A percentile compares a stretch with the other conserved stretches of the same genome.
Conservation (phyloP, 2,113 vertebrate genomes). For the Porphyrio hochstetteri region DNA sequence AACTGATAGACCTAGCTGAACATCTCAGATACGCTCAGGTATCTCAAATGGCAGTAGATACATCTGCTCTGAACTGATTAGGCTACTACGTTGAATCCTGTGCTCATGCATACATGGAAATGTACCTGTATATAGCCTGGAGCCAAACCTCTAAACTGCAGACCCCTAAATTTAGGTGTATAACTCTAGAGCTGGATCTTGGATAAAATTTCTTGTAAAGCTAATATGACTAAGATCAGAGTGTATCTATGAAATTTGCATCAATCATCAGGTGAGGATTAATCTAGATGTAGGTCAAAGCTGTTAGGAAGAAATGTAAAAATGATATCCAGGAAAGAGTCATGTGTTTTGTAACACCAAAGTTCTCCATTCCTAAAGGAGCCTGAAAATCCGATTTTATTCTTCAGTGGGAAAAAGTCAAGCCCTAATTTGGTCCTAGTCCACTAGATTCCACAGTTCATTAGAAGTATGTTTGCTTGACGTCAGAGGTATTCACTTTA, state of each 20-base stretch:
- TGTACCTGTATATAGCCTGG: neutral
- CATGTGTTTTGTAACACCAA: neutral
- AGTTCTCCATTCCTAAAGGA: neutral
- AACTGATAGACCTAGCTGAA: neutral
- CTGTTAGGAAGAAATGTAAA: neutral
- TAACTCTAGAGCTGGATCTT: neutral
- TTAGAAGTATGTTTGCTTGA: neutral
- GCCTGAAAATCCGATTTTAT: conserved; percentile 21
- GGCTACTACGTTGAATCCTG: neutral
- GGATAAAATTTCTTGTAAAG: neutral
- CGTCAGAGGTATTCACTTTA: neutral
- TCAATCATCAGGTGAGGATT: neutral
- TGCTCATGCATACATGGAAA: rapidly evolving
- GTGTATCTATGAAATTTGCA: neutral
- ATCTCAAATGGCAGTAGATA: neutral
- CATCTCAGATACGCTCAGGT: neutral
- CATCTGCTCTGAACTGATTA: rapidly evolving
- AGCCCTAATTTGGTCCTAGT: neutral
- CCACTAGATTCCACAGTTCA: neutral
- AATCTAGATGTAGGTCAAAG: neutral
- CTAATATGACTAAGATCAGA: neutral
- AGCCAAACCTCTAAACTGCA: neutral
- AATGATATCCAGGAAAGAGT: neutral
- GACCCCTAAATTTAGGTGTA: neutral
- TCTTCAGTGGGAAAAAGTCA: neutral